A percentile compares a stretch with the other conserved stretches of the same genome.
These are phyloP conservation scores for Taeniopygia guttata DNA, from an alignment of 2,797 vertebrate genomes.

Conservation along the genomic window DNA sequence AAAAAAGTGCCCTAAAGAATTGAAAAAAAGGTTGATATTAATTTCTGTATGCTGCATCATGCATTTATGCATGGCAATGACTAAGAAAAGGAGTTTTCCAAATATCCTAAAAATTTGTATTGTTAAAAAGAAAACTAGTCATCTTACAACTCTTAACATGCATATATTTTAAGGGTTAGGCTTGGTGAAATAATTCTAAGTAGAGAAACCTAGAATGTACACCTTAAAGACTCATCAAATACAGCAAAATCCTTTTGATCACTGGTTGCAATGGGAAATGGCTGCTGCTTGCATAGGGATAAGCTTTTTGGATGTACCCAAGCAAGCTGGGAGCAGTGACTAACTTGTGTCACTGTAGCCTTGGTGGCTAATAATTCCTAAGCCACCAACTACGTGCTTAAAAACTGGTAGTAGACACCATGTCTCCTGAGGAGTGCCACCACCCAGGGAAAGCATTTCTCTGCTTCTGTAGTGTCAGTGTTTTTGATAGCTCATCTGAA, in stretches of 20 bases:
- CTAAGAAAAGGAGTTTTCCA: background rate
- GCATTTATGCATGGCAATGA: background rate
- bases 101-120: background rate
- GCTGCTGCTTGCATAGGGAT: background rate
- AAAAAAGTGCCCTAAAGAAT: background rate
- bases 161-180: background rate
- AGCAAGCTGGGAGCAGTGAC: background rate
- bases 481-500: background rate
- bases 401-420: background rate
- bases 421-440: background rate
- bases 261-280: background rate
- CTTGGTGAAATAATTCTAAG: background rate
- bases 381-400: background rate
- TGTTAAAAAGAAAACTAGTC: background rate
- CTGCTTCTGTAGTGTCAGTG: background rate
- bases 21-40: background rate
- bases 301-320: background rate
- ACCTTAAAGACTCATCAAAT: background rate
- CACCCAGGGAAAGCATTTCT: background rate
- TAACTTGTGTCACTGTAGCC: rapidly evolving
- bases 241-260: background rate
- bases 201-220: background rate
- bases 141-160: background rate
- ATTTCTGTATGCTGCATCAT: background rate
- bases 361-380: background rate